Evolutionary conservation across 1,140 invertebrate species (phyloP), one percentile per base, ranked within the genome.

Genomic region (Prorops nasuta): DNA sequence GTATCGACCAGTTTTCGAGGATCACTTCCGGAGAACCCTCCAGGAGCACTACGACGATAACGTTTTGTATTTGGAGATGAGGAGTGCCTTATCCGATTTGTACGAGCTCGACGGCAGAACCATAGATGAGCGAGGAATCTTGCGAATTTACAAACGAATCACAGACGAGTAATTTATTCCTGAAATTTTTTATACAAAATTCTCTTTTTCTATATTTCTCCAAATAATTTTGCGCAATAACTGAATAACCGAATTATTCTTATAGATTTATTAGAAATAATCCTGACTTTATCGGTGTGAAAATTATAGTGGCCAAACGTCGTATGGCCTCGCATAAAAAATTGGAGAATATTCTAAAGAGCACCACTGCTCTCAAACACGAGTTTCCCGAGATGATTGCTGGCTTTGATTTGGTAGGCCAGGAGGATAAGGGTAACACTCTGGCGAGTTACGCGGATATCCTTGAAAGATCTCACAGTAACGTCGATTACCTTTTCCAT

Each of bases 31-130:
- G 56, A 81, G 86, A 49, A 77, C 82, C 6, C 71, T 91, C 17
- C 72, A 81, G 52, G 84, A 87, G 56, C 79, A 87, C 6, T 80
- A 82, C 54, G 78, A 84, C 6, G 89, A 91, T 60, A 87, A 88
- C 58, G 78, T 91, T 0, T 82, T 87, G 76, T 90, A 90, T 57
- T 60, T 88, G 0, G 88, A 91, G 77, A 68, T 90, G 28, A 66
- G 83, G 56, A 73, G 57, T 56, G 12, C 6, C 6, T 28, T 12
- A 12, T 28, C 24, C 12, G 6, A 28, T 7, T 6, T 28, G 6
- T 28, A 28, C 24, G 24, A 28, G 6, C 12, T 28, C 6, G 12
- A 28, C 12, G 24, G 24, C 6, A 28, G 6, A 28, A 6, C 6
- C 24, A 7, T 28, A 7, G 12, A 12, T 28, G 6, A 6, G 24